These are phyloP conservation scores for Drosophila demipolita DNA, from an alignment of 2,888 invertebrate genomes.

Conservation along the genomic window DNA sequence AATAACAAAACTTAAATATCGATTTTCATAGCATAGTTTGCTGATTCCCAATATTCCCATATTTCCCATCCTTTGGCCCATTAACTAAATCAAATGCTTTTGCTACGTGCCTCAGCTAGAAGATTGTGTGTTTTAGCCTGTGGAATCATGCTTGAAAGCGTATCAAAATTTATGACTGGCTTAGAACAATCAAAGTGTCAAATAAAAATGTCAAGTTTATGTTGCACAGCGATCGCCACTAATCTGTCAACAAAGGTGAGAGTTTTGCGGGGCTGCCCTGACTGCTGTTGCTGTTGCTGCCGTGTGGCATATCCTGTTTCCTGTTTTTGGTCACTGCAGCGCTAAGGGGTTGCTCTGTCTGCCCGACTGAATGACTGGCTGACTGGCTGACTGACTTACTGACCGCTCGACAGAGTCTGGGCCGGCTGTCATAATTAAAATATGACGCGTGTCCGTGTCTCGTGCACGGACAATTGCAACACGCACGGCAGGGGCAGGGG, in stretches of 20 bases:
- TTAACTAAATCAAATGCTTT: not conserved
- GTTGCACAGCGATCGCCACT: conserved; percentile 58
- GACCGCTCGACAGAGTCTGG: conserved; percentile 41
- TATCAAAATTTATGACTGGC: conserved; percentile 64
- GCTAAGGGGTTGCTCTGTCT: conserved; percentile 52
- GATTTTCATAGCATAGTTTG: not conserved
- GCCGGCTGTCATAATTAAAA: conserved; percentile 80
- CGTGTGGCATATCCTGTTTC: conserved; percentile 65
- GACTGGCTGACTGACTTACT: conserved; percentile 42
- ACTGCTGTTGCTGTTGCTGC: conserved; percentile 10
- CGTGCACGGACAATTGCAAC: conserved; percentile 66
- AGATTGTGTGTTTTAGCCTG: conserved; percentile 51
- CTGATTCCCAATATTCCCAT: not conserved
- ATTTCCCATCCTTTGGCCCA: not conserved
- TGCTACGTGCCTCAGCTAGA: conserved; percentile 55
- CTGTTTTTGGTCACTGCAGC: conserved; percentile 50
- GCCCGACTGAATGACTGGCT: conserved; percentile 16
- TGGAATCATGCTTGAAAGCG: conserved; percentile 25
- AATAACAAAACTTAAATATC: not conserved
- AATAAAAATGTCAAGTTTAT: conserved; percentile 79
- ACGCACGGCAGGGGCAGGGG: conserved; percentile 29
- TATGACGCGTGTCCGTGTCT: conserved; percentile 78
- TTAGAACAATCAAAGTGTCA: conserved; percentile 78
- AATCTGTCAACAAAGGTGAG: conserved; percentile 75
- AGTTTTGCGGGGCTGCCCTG: conserved; percentile 19